Base-by-base conservation (phyloP, 2,888 invertebrate species). In the Scotopteryx bipunctaria region DNA sequence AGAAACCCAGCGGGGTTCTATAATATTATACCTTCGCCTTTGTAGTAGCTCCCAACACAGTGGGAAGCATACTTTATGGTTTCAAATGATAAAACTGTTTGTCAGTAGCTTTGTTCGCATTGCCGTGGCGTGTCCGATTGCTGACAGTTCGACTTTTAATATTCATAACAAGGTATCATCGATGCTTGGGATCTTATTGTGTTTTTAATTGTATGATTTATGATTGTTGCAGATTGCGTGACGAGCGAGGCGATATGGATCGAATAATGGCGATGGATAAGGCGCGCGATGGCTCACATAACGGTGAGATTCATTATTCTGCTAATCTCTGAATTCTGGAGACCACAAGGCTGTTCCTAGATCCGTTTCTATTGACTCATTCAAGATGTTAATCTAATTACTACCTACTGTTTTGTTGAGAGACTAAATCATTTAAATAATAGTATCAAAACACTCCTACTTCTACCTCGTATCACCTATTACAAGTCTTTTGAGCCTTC, bases 231-330 rank as follows among this genome's bases (percentile, higher is more conserved):
- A 96, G 96, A 93, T 93, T 97, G 91, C 93, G 96, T 74, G 97
- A 97, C 82, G 96, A 97, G 87, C 91, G 96, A 83, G 95, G 95
- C 55, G 96, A 96, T 78, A 94, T 94, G 67, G 96, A 97, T 78
- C 93, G 95, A 82, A 94, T 94, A 65, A 91, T 95, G 82, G 94
- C 94, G 52, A 92, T 94, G 87, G 96, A 94, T 81, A 96, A 97
- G 91, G 95, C 95, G 61, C 93, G 96, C 81, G 96, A 96, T 76
- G 96, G 95, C 84, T 96, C 96, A 75, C 95, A 96, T 91, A 96
- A 96, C 91, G 96, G 96, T 96, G 91, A 93, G 91, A 41, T 49
- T 55, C 47, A 56, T 61, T 59, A 4, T 23, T 36, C 42, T 33
- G n/a, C 9, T 14, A 35, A 25, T 54, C 35, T 31, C 29, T 40